Conservation (phyloP, 2,888 invertebrate genomes). For the Dyspetes luteomarginatus region DNA sequence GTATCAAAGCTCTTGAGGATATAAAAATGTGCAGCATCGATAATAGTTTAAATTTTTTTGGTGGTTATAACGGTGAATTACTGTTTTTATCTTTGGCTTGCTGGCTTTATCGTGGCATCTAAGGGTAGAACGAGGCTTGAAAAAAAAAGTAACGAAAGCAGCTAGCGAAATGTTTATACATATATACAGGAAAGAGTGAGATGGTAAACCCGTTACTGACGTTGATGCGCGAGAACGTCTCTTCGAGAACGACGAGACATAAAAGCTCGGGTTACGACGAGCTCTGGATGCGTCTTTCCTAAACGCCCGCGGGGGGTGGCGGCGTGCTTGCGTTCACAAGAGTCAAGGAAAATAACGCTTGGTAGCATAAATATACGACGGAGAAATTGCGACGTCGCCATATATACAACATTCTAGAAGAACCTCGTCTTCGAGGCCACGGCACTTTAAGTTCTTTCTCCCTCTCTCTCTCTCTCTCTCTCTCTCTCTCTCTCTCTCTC, state of each 20-base stretch:
- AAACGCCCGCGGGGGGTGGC: conserved; percentile 47
- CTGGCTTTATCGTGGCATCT: neutral
- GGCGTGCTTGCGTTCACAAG: neutral
- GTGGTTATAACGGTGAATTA: neutral
- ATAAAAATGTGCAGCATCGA: neutral
- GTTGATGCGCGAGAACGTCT: conserved; percentile 35
- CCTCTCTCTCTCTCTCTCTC: conserved; percentile 12
- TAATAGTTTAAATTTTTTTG: neutral
- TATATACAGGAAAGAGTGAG: neutral
- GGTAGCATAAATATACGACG: conserved; percentile 62
- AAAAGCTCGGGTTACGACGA: conserved; percentile 61
- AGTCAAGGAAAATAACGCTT: conserved; percentile 58
- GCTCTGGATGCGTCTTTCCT: conserved; percentile 61
- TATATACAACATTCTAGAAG: neutral
- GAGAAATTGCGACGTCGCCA: conserved; percentile 55
- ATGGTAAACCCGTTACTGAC: conserved; percentile 15
- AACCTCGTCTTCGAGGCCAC: conserved; percentile 57
- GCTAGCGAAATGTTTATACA: no score
- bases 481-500: conserved; percentile 5
- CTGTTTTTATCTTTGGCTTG: no score
- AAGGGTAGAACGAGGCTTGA: neutral
- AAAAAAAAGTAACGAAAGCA: conserved; percentile 26
- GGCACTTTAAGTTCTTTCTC: conserved; percentile 54
- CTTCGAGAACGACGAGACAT: conserved; percentile 42
- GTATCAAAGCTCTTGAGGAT: no score